Evolutionary conservation across 2,113 vertebrate genomes (phyloP).

Genomic region (Sinocyclocheilus rhinocerous): DNA sequence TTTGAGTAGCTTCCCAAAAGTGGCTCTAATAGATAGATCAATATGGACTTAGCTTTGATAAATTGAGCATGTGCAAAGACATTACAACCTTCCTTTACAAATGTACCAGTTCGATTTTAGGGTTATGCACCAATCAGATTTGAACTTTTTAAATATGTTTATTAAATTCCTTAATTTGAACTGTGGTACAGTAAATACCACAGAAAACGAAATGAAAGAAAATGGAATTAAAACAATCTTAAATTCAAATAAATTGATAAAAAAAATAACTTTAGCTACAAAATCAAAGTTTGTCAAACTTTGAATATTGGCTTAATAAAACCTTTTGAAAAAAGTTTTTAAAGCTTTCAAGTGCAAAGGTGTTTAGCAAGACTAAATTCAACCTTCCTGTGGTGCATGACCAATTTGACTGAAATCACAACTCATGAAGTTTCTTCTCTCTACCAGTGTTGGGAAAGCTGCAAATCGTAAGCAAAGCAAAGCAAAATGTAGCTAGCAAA

Average conservation of each 20-base stretch:
- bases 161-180: not conserved
- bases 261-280: not conserved
- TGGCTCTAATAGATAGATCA: constrained; percentile 21
- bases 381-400: too few species aligned
- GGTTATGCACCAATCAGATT: not conserved
- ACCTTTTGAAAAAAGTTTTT: not conserved
- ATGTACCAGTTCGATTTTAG: not conserved
- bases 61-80: constrained; percentile 2
- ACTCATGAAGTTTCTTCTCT: too few species aligned
- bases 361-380: not conserved
- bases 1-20: constrained; percentile 20
- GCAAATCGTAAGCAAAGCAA: too few species aligned
- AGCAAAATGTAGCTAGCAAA: too few species aligned
- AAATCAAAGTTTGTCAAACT: not conserved
- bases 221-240: not conserved
- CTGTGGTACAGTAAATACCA: not conserved
- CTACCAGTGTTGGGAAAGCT: too few species aligned
- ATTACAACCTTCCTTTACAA: not conserved
- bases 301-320: not conserved
- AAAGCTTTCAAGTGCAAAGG: not conserved
- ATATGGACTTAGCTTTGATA: constrained; percentile 20
- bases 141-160: not conserved
- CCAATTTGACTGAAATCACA: too few species aligned
- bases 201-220: not conserved
- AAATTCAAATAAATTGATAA: not conserved